A percentile compares a stretch with the other conserved stretches of the same genome.
Evolutionary conservation across 2,888 invertebrate species (phyloP).

Genomic region (Seira sanloemensis): DNA sequence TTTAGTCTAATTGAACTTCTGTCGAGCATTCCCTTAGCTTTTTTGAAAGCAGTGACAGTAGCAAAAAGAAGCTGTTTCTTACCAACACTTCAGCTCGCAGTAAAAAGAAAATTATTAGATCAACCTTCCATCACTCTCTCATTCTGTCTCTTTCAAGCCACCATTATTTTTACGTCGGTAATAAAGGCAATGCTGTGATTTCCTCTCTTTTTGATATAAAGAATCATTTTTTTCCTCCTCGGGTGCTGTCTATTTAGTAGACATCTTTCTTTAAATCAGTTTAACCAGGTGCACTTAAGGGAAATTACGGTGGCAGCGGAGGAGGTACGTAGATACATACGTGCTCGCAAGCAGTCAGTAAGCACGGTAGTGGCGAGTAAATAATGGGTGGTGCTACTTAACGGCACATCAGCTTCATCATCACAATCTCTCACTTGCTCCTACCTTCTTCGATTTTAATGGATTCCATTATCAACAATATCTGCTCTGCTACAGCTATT

Average conservation of each 20-base stretch:
- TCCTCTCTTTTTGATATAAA: constrained; percentile 35
- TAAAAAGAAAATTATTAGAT: constrained; percentile 62
- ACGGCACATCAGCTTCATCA: constrained; percentile 51
- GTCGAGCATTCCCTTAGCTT: no score
- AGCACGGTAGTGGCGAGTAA: constrained; percentile 21
- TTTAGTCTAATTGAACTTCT: neutral
- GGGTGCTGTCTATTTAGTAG: constrained; percentile 17
- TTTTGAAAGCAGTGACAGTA: no score
- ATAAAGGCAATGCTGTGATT: constrained; percentile 19
- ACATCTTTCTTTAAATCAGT: constrained; percentile 47
- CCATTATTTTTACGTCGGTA: constrained; percentile 33
- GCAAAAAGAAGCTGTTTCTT: neutral
- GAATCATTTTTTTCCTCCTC: constrained; percentile 41
- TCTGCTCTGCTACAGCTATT: constrained; percentile 21
- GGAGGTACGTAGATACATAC: neutral
- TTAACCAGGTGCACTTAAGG: constrained; percentile 64
- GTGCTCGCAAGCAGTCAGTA: constrained; percentile 19
- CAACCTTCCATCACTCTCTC: constrained; percentile 55
- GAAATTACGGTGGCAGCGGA: constrained; percentile 22
- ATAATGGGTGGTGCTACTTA: constrained; percentile 56
- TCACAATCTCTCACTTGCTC: constrained; percentile 24
- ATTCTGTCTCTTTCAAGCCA: constrained; percentile 41
- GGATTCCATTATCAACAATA: constrained; percentile 61
- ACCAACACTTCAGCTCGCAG: neutral
- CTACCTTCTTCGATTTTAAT: constrained; percentile 47